These are phyloP conservation scores for Polypterus bichir DNA, from an alignment of 2,113 vertebrate species.

Conservation along the genomic window DNA sequence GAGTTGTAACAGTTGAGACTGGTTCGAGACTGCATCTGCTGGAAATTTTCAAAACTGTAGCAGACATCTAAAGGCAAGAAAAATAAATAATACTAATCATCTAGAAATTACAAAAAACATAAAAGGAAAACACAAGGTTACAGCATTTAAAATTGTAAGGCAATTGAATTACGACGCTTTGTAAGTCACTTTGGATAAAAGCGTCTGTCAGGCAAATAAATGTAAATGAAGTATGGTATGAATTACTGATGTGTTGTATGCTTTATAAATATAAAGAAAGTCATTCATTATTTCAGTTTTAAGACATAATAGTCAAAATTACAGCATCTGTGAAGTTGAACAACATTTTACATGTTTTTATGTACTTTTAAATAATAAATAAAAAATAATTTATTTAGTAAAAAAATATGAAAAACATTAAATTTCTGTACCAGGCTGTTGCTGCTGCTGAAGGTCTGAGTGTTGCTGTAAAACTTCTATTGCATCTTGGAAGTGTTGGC, in stretches of 20 bases:
- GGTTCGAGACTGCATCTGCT: constrained; percentile 43
- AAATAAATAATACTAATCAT: not conserved
- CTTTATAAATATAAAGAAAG: not conserved
- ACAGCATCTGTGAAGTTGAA: not conserved
- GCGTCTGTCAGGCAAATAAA: not conserved
- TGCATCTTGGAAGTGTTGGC: constrained; percentile 80
- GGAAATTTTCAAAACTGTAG: constrained; percentile 48
- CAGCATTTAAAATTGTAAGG: not conserved
- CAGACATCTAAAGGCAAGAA: constrained; percentile 40
- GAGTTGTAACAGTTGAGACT: constrained; percentile 44
- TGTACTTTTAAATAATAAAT: not conserved
- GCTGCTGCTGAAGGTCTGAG: constrained; percentile 50
- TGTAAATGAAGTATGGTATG: no score
- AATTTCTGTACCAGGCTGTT: constrained; percentile 51
- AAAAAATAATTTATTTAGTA: not conserved
- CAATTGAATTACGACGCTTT: not conserved
- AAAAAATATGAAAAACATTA: not conserved
- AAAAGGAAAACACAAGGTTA: constrained; percentile 4
- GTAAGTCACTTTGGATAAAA: not conserved
- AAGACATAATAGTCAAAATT: not conserved
- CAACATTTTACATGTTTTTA: not conserved
- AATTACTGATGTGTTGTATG: not conserved
- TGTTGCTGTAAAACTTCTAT: constrained; percentile 85
- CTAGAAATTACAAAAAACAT: not conserved
- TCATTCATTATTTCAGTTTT: no score